phyloP scores from a whole-genome alignment of 1,140 invertebrate species.

The Vanessa tameamea region DNA sequence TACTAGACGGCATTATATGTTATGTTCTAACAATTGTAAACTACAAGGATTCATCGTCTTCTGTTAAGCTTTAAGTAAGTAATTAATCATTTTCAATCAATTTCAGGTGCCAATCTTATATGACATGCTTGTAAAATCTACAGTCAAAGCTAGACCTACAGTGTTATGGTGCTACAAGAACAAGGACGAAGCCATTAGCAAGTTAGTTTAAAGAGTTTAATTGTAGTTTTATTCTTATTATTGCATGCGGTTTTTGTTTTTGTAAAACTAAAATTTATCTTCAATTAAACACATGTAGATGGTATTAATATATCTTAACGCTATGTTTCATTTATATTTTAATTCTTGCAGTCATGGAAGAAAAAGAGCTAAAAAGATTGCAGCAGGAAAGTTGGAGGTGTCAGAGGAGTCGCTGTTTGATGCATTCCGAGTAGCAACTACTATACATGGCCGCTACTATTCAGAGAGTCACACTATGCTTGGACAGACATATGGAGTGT shows the following conservation, averaged over 20 bases:
- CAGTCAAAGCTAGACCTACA: constrained; percentile 93
- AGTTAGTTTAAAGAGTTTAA: constrained; percentile 78
- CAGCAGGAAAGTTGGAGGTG: constrained; percentile 92
- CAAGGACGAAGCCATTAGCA: constrained; percentile 92
- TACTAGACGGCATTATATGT: background rate
- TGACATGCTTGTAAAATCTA: constrained; percentile 97
- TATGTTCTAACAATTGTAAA: too few relatives aligned
- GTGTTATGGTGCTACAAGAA: constrained; percentile 99
- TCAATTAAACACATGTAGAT: too few relatives aligned
- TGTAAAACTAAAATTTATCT: background rate
- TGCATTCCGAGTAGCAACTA: constrained; percentile 96
- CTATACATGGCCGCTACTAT: constrained; percentile 99
- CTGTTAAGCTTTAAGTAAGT: background rate
- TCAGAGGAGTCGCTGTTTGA: constrained; percentile 99
- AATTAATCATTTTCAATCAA: background rate
- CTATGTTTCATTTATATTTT: background rate
- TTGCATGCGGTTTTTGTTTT: too few relatives aligned
- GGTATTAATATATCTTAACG: too few relatives aligned
- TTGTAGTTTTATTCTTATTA: background rate
- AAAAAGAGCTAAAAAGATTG: constrained; percentile 96
- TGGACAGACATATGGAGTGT: constrained; percentile 98
- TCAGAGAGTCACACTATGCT: constrained; percentile 98
- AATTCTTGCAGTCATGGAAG: constrained; percentile 88
- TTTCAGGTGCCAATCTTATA: constrained; percentile 95
- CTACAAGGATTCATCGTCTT: background rate